These are phyloP conservation scores for Drosophila nigritarsus DNA, from an alignment of 2,888 invertebrate genomes.

Conservation along the genomic window DNA sequence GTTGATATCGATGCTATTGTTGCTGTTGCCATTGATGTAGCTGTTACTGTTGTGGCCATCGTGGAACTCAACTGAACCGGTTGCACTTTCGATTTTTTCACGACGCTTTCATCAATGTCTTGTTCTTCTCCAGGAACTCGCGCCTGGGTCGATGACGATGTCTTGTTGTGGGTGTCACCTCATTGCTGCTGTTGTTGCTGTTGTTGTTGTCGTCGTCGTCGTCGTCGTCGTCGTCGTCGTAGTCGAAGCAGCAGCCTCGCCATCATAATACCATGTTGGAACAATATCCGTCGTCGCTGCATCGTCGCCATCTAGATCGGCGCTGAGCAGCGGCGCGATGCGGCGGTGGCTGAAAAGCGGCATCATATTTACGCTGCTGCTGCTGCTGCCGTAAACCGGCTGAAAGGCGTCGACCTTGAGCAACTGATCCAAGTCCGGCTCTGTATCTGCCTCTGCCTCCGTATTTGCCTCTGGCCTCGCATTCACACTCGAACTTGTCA, in stretches of 20 bases:
- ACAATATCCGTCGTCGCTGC: slow-evolving; percentile 46
- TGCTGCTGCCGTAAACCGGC: slow-evolving; percentile 56
- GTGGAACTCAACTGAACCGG: slow-evolving; percentile 69
- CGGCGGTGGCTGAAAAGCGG: slow-evolving; percentile 69
- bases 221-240: slow-evolving; percentile 16
- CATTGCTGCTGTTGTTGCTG: slow-evolving; percentile 31
- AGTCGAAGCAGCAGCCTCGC: slow-evolving; percentile 11
- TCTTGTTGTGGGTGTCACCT: slow-evolving; percentile 17
- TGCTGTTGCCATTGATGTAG: slow-evolving; percentile 33
- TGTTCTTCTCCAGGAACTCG: slow-evolving; percentile 6
- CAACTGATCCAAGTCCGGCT: slow-evolving; percentile 63
- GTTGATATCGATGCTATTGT: slow-evolving; percentile 26
- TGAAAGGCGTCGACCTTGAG: slow-evolving; percentile 78
- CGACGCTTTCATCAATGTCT: slow-evolving; percentile 47
- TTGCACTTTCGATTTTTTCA: slow-evolving; percentile 83
- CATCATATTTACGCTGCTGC: slow-evolving; percentile 52
- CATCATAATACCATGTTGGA: slow-evolving; percentile 19
- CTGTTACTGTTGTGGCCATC: slow-evolving; percentile 19
- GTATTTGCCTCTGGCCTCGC: slow-evolving; percentile 6
- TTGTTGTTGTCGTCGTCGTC: slow-evolving; percentile 22
- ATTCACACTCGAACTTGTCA: slow-evolving; percentile 58
- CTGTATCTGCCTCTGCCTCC: slow-evolving; percentile 2
- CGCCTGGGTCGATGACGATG: slow-evolving; percentile 5
- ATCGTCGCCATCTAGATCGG: slow-evolving; percentile 36
- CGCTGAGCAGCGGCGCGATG: slow-evolving; percentile 70